These are phyloP conservation scores for Nothoprocta pentlandii DNA, from an alignment of 2,113 vertebrate genomes.

Conservation along the genomic window DNA sequence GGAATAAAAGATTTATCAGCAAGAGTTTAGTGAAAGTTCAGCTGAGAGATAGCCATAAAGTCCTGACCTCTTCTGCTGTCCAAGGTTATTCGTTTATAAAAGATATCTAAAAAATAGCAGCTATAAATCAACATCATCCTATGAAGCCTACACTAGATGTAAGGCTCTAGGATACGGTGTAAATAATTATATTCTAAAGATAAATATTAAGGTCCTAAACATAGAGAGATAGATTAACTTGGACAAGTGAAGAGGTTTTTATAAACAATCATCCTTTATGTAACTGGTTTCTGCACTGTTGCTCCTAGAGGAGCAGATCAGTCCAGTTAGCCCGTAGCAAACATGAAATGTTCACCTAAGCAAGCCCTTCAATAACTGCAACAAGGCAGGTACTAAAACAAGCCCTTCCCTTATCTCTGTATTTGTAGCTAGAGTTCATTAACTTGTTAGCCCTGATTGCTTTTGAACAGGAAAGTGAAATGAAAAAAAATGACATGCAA, in stretches of 20 bases:
- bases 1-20: not conserved
- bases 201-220: not conserved
- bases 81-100: not conserved
- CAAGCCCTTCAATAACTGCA: conserved; percentile 63
- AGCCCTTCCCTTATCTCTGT: conserved; percentile 55
- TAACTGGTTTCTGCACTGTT: not conserved
- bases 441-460: conserved; percentile 72
- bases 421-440: conserved; percentile 76
- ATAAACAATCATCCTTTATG: not conserved
- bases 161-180: not conserved
- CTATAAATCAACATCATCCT: not conserved
- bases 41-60: not conserved
- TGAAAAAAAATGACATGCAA: conserved; percentile 48
- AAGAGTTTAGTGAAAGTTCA: not conserved
- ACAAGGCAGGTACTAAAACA: conserved; percentile 57
- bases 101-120: not conserved
- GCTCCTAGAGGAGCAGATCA: conserved; percentile 26
- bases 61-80: not conserved
- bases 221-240: not conserved
- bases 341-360: conserved; percentile 26
- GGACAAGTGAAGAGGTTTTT: not conserved
- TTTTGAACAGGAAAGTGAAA: conserved; percentile 58
- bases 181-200: not conserved
- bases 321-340: conserved; percentile 19
- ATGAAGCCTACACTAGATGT: not conserved